Base-by-base conservation (phyloP, 2,113 vertebrate species). In the Nerophis ophidion region DNA sequence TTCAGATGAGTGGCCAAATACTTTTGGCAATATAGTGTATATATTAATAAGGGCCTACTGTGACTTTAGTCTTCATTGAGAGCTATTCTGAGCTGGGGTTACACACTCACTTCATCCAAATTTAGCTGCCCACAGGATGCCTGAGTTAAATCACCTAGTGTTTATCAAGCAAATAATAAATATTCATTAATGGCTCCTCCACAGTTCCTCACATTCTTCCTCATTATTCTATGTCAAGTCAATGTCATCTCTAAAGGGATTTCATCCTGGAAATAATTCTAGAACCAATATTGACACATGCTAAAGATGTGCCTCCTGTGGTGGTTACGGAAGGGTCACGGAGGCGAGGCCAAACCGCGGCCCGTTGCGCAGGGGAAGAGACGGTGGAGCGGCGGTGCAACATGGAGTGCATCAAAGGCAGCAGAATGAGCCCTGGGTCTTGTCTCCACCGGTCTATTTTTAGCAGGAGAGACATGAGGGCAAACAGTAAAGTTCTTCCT, bases 121-220 rank as follows among this genome's bases (percentile, higher is more conserved):
- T 87, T 82, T 89, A 86, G 84, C 74, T 72, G 46, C 61, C 86
- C 83, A 62, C 84, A 81, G 76, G 71, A 76, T 83, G 71, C 84
- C 85, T 65, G 76, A 82, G 77, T 81, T 72, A 77, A 87, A 88
- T 87, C 81, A 81, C 80, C 80, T 68, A 64, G 40, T 84, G 72
- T 80, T 84, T 81, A 74, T 77, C 71, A 70, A 68, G 72, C 81
- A 89, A 89, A 89, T 85, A 88, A 84, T 86, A 88, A 88, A 89
- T 89, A 89, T 87, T 86, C 85, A 86, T 86, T 85, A 83, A 82
- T 77, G 86, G 80, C 76, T 80, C 68, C 65, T 78, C 72, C 71
- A 76, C 72, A 66, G 79, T 74, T 81, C 74, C 79, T 74, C 46
- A 50, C 76, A 83, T 86, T 79, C 79, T 79, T 83, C 51, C 16